Evolutionary conservation across 1,140 invertebrate species (phyloP).

Genomic region (Pararge aegeria): DNA sequence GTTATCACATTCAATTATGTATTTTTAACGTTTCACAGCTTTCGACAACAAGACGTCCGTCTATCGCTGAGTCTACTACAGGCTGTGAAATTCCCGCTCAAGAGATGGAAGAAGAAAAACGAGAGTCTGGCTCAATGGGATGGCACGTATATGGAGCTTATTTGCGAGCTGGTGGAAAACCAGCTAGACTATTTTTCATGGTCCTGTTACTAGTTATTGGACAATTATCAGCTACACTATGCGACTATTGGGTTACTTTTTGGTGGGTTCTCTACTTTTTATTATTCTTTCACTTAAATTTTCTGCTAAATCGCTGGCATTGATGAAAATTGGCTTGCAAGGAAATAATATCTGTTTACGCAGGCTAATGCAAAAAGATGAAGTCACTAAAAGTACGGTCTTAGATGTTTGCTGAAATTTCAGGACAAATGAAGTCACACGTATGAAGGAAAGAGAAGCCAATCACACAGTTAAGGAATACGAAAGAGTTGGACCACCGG

Average conservation of each 20-base stretch:
- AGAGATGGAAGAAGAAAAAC: slow-evolving; percentile 74
- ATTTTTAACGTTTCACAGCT: slow-evolving; percentile 33
- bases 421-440: slow-evolving; percentile 72
- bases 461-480: slow-evolving; percentile 55
- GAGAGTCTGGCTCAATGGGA: slow-evolving; percentile 78
- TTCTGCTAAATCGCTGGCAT: background rate
- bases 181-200: slow-evolving; percentile 60
- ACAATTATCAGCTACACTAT: slow-evolving; percentile 73
- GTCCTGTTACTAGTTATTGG: slow-evolving; percentile 69
- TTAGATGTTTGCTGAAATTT: too few relatives aligned
- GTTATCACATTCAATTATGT: background rate
- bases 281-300: background rate
- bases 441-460: slow-evolving; percentile 54
- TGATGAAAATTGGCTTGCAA: too few relatives aligned
- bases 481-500: slow-evolving; percentile 35
- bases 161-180: slow-evolving; percentile 62
- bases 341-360: too few relatives aligned
- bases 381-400: too few relatives aligned
- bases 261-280: slow-evolving; percentile 52
- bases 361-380: too few relatives aligned
- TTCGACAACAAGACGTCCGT: slow-evolving; percentile 62
- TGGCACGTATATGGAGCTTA: slow-evolving; percentile 72
- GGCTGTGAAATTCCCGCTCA: slow-evolving; percentile 61
- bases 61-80: slow-evolving; percentile 54
- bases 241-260: slow-evolving; percentile 79